These are phyloP conservation scores for Acholoe squamosa DNA, from an alignment of 2,888 invertebrate genomes.

Conservation along the genomic window DNA sequence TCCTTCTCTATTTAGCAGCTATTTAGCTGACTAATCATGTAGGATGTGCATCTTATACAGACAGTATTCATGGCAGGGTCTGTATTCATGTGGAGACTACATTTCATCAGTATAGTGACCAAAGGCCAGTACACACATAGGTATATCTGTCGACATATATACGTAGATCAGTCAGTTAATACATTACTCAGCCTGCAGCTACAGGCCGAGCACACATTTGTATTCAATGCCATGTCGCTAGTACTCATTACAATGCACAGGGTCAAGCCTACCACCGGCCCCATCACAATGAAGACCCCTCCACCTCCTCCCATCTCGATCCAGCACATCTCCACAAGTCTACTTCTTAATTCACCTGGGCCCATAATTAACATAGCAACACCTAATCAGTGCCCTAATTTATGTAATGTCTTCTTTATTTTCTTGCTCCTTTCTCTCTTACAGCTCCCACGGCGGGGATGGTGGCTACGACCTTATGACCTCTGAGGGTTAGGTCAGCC, in stretches of 20 bases:
- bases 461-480: constrained; percentile 28
- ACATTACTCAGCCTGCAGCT: neutral
- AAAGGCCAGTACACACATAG: neutral
- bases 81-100: neutral
- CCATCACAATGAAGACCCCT: neutral
- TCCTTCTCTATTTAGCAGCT: too few relatives aligned
- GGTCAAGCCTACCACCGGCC: neutral
- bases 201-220: constrained; percentile 2
- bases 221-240: neutral
- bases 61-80: neutral
- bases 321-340: neutral
- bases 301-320: neutral
- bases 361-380: neutral
- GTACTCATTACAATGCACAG: constrained; percentile 32
- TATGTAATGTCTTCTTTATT: neutral
- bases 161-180: constrained; percentile 19
- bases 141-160: neutral
- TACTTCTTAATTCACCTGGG: constrained; percentile 10
- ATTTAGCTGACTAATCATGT: too few relatives aligned
- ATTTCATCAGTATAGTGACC: neutral
- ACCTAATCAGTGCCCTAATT: constrained; percentile 37
- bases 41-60: too few relatives aligned
- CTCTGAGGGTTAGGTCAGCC: constrained; percentile 46
- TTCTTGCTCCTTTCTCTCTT: neutral
- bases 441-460: neutral